Evolutionary conservation across 2,797 vertebrate genomes (phyloP).

Genomic region (Pseudochaenichthys georgianus): DNA sequence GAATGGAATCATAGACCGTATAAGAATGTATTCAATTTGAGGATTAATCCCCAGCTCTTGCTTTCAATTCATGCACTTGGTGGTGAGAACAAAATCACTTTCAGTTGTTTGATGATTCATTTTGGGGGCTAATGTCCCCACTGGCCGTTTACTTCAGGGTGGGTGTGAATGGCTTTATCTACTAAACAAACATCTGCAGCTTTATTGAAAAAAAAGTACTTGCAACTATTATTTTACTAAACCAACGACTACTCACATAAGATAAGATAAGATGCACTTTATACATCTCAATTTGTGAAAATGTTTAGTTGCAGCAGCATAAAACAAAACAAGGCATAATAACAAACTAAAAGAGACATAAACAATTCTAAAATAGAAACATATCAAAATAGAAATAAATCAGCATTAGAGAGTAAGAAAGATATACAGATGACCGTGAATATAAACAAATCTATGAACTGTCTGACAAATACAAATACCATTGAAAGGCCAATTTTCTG

Average conservation of each 20-base stretch:
- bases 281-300: too few species aligned
- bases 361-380: too few species aligned
- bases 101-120: constrained; percentile 27
- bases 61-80: neutral
- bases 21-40: neutral
- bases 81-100: constrained; percentile 18
- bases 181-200: neutral
- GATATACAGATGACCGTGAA: too few species aligned
- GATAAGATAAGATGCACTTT: too few species aligned
- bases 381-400: too few species aligned
- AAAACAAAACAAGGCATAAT: too few species aligned
- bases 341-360: too few species aligned
- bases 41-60: neutral
- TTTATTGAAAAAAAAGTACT: neutral
- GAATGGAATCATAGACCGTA: neutral
- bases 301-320: too few species aligned
- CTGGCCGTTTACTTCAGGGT: neutral
- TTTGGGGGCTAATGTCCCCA: neutral
- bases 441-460: too few species aligned
- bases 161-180: neutral
- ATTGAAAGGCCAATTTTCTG: too few species aligned
- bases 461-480: too few species aligned
- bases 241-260: neutral
- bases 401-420: too few species aligned
- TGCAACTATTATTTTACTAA: neutral